Evolutionary conservation across 2,888 invertebrate genomes (phyloP), one percentile per base, ranked within the genome.

Genomic region (Caenorhabditis wallacei): DNA sequence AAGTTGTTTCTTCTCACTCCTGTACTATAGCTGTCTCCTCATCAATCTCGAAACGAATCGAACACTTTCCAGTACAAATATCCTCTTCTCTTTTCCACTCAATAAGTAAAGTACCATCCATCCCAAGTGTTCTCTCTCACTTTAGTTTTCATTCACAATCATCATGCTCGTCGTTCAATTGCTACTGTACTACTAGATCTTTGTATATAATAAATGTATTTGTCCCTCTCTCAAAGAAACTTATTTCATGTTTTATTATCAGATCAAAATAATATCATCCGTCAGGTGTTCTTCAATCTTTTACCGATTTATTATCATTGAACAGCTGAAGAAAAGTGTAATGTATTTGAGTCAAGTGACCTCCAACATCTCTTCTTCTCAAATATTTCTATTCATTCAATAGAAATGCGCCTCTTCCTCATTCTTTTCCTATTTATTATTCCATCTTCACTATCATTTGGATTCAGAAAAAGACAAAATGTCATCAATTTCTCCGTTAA

Each of bases 31-130:
- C 22, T 26, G 37, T 53, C 66, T 66, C 7, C 66, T 66, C 66
- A 66, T 66, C 66, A 53, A 66, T 66, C 66, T 66, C 66, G 66
- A 37, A 66, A 35, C 66, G 53, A 51, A 66, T 66, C 53, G 66
- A 66, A 51, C 53, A 40, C 66, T 66, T 66, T 66, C 51, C 51
- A 37, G 66, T 66, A 53, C 53, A 66, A 30, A 40, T 66, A 22
- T 66, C 53, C 66, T 66, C 66, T 64, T 64, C 35, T 30, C 26
- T 66, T 66, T 66, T 53, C 53, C 66, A 22, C 35, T 35, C 64
- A 53, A 40, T 2, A 53, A 66, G 66, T 66, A 66, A 66, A 66
- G 53, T 48, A 22, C 37, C 51, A 30, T n/a, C 22, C 10, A n/a
- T n/a, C 40, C 37, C 24, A 24, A 30, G 16, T 22, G 10, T 24